Evolutionary conservation across 2,113 vertebrate genomes (phyloP), one percentile per base, ranked within the genome.

Genomic region (Eurystomus gularis): DNA sequence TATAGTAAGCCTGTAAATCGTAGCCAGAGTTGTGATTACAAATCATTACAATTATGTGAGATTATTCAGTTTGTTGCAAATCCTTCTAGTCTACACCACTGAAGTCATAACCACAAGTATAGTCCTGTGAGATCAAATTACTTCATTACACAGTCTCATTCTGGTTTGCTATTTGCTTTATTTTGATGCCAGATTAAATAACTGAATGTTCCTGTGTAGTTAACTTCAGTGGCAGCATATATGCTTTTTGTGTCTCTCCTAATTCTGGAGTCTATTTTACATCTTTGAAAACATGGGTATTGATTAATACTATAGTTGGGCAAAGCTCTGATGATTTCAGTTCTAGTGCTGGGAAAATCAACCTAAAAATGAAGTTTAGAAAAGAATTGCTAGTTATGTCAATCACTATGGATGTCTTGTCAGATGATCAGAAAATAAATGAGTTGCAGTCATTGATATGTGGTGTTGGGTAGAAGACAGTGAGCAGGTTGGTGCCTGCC

Each of bases 51-150:
- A 79, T 96, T 97, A 95, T 73, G 42, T 1, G 6, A 90, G 82
- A 95, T 96, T 96, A 94, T 92, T 95, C 66, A 78, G 70, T 98
- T 97, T 94, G 52, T 96, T 33, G 35, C 89, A 97, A 93, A 93
- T 96, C 93, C 78, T 96, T 95, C 69, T 35, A 82, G 82, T 82
- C 68, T 88, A 39, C 58, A 71, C 90, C 94, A 66, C 93, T 98
- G 80, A 96, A 97, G 75, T 76, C 48, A 44, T 96, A 97, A 96
- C 51, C 35, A 80, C 72, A 82, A 96, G 76, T 84, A 85, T 97
- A 97, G 95, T 97, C 84, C 84, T 95, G 62, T 70, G 79, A 96
- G 54, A 94, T 94, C 77, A 97, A 97, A 95, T 96, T 58, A 90
- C 42, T 97, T 97, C 55, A 93, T 97, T 94, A 87, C 82, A 78